Evolutionary conservation across 2,113 vertebrate species (phyloP).

Genomic region (human): DNA sequence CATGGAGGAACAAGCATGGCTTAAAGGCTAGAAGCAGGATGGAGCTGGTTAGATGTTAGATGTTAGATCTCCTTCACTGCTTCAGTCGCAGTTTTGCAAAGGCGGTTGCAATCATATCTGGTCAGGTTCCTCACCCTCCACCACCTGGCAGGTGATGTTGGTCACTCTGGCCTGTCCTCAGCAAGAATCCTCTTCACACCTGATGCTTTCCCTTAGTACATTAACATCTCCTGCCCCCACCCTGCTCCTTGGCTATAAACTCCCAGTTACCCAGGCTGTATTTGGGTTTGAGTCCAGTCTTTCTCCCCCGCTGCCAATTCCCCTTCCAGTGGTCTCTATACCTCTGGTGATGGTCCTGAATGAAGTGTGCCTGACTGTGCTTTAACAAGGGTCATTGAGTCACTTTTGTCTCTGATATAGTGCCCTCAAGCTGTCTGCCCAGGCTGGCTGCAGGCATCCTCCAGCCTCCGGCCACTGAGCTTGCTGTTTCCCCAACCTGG

Average conservation of each 20-base stretch:
- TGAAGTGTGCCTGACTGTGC: not conserved
- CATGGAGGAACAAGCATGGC: no score
- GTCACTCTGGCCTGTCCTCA: not conserved
- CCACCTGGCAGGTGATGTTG: not conserved
- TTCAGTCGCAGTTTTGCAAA: no score
- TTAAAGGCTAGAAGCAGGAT: no score
- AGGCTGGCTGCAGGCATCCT: not conserved
- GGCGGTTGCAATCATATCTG: not conserved
- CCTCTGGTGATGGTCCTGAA: accelerated
- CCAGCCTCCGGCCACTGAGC: not conserved
- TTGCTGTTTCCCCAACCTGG: not conserved
- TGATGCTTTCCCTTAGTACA: not conserved
- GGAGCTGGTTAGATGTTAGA: no score
- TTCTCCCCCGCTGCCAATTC: not conserved
- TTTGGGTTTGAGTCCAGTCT: not conserved
- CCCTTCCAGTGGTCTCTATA: not conserved
- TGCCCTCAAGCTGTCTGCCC: not conserved
- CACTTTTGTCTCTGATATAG: not conserved
- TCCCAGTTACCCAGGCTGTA: not conserved
- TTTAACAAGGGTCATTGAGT: not conserved
- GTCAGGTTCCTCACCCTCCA: not conserved
- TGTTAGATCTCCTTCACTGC: no score
- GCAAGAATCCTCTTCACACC: not conserved
- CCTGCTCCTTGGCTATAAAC: not conserved
- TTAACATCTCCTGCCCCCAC: not conserved